These are phyloP conservation scores for Zootermopsis nevadensis DNA, from an alignment of 2,888 invertebrate genomes.

Conservation along the genomic window DNA sequence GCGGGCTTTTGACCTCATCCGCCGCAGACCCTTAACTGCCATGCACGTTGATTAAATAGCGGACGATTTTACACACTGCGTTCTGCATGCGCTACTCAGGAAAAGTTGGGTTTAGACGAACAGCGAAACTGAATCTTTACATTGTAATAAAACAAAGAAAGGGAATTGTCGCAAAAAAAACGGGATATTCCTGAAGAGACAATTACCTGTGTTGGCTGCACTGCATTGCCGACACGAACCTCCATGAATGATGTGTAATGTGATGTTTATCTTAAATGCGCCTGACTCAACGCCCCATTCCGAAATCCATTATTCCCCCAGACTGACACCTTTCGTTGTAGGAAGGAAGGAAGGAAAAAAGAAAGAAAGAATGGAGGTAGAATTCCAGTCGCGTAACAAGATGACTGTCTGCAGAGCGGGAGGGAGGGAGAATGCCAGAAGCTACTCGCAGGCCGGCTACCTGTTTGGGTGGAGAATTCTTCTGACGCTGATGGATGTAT, in stretches of 20 bases:
- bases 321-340: background rate
- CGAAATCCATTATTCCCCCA: slow-evolving; percentile 50
- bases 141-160: background rate
- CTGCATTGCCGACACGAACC: slow-evolving; percentile 20
- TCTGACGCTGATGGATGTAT: background rate
- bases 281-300: slow-evolving; percentile 51
- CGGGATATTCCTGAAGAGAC: background rate
- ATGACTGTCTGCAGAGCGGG: background rate
- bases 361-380: background rate
- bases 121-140: no score
- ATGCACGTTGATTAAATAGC: no score
- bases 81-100: no score
- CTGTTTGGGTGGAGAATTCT: background rate
- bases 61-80: no score
- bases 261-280: slow-evolving; percentile 52
- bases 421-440: background rate
- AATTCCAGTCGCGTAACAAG: slow-evolving; percentile 5
- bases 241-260: slow-evolving; percentile 46
- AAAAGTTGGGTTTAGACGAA: no score
- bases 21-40: no score
- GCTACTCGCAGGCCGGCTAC: background rate
- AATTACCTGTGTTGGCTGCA: slow-evolving; percentile 16
- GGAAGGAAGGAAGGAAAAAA: background rate
- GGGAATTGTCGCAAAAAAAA: background rate
- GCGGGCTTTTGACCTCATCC: no score